phyloP scores from a whole-genome alignment of 2,888 invertebrate genomes.

The Drosophila meridionalis region DNA sequence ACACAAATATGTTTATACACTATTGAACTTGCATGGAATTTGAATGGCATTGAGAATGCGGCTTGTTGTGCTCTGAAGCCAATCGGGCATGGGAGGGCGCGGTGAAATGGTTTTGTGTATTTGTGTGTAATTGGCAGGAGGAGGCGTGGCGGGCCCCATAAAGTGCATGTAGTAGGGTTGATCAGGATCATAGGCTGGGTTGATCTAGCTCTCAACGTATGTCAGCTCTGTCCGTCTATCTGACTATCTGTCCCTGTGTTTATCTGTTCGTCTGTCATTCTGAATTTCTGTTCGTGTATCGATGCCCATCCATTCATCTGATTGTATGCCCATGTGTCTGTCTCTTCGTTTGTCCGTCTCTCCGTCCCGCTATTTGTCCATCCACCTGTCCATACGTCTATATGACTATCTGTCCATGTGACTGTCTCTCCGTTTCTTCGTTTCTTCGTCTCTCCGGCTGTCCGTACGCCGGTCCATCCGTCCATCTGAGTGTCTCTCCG shows the following conservation, averaged over 20 bases:
- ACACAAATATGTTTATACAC: slow-evolving; percentile 8
- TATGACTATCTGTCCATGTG: not conserved
- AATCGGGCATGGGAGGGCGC: not conserved
- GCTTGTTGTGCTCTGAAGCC: not conserved
- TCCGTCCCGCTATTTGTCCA: not conserved
- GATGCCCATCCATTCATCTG: not conserved
- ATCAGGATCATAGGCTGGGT: not conserved
- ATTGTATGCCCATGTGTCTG: not conserved
- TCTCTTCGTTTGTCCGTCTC: not conserved
- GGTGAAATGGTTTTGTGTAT: not conserved
- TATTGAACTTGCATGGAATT: slow-evolving; percentile 5
- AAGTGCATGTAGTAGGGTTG: not conserved
- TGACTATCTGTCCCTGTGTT: not conserved
- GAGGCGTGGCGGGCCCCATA: not conserved
- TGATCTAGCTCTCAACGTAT: not conserved
- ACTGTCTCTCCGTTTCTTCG: too few species aligned
- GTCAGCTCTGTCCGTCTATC: not conserved
- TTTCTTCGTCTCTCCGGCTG: not conserved
- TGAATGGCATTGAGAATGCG: slow-evolving; percentile 6
- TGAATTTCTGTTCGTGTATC: not conserved
- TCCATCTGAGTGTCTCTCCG: too few species aligned
- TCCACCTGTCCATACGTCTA: too few species aligned
- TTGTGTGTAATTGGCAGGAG: not conserved
- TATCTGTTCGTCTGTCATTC: not conserved
- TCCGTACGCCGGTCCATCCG: not conserved